These are phyloP conservation scores for Musca domestica DNA, from an alignment of 1,140 invertebrate genomes.

Conservation along the genomic window DNA sequence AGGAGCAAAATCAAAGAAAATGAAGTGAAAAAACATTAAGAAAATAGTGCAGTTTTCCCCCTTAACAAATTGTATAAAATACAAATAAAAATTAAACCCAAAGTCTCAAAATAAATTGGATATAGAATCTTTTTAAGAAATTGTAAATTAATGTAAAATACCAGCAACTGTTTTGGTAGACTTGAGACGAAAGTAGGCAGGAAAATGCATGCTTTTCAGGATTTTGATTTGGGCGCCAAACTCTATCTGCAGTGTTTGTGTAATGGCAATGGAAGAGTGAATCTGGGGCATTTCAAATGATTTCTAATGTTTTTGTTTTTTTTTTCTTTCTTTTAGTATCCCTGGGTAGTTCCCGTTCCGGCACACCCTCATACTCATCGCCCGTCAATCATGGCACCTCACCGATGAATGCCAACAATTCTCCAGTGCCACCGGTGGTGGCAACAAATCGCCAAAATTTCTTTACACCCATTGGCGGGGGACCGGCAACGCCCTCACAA, in stretches of 20 bases:
- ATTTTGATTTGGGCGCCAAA: slow-evolving; percentile 49
- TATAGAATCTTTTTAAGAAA: not conserved
- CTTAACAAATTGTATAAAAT: too few relatives aligned
- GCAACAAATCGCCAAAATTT: slow-evolving; percentile 69
- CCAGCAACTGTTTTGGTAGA: not conserved
- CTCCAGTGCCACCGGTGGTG: slow-evolving; percentile 64
- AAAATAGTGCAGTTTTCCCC: slow-evolving; percentile 25
- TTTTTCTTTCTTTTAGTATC: slow-evolving; percentile 69
- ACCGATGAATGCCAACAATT: slow-evolving; percentile 62
- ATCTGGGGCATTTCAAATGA: too few relatives aligned
- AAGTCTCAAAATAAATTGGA: too few relatives aligned
- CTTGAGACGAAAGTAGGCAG: not conserved
- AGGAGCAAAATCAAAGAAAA: too few relatives aligned
- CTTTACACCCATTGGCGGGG: slow-evolving; percentile 81
- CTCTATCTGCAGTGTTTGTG: slow-evolving; percentile 53
- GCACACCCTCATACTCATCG: slow-evolving; percentile 82
- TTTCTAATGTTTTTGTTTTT: slow-evolving; percentile 8
- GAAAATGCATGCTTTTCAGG: slow-evolving; percentile 47
- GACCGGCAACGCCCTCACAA: slow-evolving; percentile 42
- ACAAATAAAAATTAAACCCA: too few relatives aligned
- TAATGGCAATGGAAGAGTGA: slow-evolving; percentile 25
- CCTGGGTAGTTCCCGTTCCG: slow-evolving; percentile 85
- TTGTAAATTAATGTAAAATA: not conserved
- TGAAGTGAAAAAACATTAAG: slow-evolving; percentile 29
- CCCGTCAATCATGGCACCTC: slow-evolving; percentile 69